Conservation (phyloP, 2,113 vertebrate genomes). For the Cairina moschata region DNA sequence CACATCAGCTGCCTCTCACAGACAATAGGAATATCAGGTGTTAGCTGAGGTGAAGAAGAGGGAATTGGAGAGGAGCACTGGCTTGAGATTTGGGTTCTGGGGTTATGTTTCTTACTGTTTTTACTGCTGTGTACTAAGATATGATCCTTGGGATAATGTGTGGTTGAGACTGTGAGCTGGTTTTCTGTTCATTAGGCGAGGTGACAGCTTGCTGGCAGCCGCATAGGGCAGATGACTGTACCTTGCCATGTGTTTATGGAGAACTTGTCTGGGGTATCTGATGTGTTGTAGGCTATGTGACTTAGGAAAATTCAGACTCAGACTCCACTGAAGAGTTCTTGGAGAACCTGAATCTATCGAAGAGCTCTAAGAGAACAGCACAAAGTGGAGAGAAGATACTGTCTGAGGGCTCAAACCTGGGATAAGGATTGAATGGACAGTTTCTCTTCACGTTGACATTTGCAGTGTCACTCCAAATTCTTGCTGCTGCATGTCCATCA, state of each 20-base stretch:
- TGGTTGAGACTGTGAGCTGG: neutral
- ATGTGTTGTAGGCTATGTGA: neutral
- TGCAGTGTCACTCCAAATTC: neutral
- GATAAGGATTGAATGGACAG: neutral
- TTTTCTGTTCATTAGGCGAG: rapidly evolving
- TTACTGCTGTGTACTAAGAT: neutral
- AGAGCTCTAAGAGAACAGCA: neutral
- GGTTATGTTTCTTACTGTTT: neutral
- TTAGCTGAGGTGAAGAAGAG: conserved; percentile 35
- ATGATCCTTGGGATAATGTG: rapidly evolving
- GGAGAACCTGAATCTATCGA: neutral
- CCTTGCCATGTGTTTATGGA: neutral
- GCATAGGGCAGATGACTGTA: neutral
- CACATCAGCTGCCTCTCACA: conserved; percentile 36
- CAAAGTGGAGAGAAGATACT: neutral
- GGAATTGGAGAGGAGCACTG: neutral
- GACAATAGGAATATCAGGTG: conserved; percentile 14
- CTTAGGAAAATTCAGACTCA: neutral
- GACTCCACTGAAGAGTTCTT: neutral
- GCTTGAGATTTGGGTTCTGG: neutral
- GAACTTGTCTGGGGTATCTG: neutral
- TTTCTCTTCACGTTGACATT: neutral
- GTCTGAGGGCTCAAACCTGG: neutral
- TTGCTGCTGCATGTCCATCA: neutral
- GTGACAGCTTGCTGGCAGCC: neutral